Base-by-base conservation (phyloP, 2,797 vertebrate genomes). In the Antrozous pallidus region DNA sequence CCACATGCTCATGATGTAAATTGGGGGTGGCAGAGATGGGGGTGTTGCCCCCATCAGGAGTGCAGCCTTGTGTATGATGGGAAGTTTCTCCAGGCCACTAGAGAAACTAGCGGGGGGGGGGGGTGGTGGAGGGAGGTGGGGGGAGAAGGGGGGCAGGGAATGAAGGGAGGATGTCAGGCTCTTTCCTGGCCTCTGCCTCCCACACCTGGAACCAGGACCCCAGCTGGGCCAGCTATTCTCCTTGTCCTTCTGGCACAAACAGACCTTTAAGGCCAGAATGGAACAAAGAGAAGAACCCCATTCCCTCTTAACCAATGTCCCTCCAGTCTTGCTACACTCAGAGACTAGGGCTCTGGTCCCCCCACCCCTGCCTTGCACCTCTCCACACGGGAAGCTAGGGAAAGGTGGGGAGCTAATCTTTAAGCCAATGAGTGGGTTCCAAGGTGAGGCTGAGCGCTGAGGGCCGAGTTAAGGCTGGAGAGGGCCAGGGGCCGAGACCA, bases 81-180 rank as follows among this genome's bases (percentile, higher is more conserved):
- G 96, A 97, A 97, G 87, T 96, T 96, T 94, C 95, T 84, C 69
- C 74, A 85, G 95, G 97, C 91, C 75, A 78, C 88, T 81, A 73
- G 84, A 88, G n/a, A n/a, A n/a, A n/a, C n/a, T n/a, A n/a, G n/a
- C n/a, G n/a, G n/a, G n/a, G n/a, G n/a, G n/a, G n/a, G n/a, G n/a
- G n/a, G n/a, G n/a, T n/a, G n/a, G n/a, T n/a, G n/a, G n/a, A n/a
- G n/a, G n/a, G n/a, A n/a, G n/a, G n/a, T n/a, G n/a, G n/a, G n/a
- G n/a, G n/a, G n/a, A n/a, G n/a, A n/a, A n/a, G n/a, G 75, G 86
- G 87, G 56, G 42, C 10, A 3, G 88, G 65, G 91, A 94, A 74
- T 26, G 87, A 90, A 85, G 28, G 49, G 38, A 49, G 73, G 87
- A 16, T 40, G 67, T 79, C 24, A 56, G 88, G 79, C 77, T 42